These are phyloP conservation scores for Entosphenus tridentatus DNA, from an alignment of 2,113 vertebrate genomes.

Conservation along the genomic window DNA sequence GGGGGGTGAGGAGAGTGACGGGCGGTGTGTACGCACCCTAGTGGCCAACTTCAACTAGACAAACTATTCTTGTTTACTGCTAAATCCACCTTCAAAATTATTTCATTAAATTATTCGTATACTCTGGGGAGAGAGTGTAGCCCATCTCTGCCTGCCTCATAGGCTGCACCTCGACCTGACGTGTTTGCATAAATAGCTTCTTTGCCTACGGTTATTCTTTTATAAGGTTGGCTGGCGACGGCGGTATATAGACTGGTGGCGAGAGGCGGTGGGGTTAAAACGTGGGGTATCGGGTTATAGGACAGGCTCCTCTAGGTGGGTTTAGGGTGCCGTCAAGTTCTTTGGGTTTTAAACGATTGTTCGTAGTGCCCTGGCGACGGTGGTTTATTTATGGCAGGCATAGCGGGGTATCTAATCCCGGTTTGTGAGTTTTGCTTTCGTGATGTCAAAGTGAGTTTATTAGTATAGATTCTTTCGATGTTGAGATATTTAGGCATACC, in stretches of 20 bases:
- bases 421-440: conserved; percentile 17
- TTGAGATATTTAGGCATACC: conserved; percentile 5
- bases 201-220: conserved; percentile 14
- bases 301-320: conserved; percentile 20
- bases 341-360: conserved; percentile 19
- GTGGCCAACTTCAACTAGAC: too few species aligned
- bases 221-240: conserved; percentile 19
- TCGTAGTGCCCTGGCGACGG: conserved; percentile 16
- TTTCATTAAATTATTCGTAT: not conserved
- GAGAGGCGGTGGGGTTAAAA: conserved; percentile 18
- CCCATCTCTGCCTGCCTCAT: conserved; percentile 16
- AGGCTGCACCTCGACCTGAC: conserved; percentile 20
- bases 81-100: too few species aligned
- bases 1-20: too few species aligned
- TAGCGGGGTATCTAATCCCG: conserved; percentile 22
- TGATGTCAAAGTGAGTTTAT: conserved; percentile 11
- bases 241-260: conserved; percentile 17
- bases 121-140: conserved; percentile 14
- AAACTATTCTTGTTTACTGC: too few species aligned
- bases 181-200: conserved; percentile 8
- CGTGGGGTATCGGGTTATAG: conserved; percentile 17
- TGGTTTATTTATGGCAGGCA: conserved; percentile 15
- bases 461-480: conserved; percentile 15
- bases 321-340: conserved; percentile 19
- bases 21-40: too few species aligned